Evolutionary conservation across 2,113 vertebrate species (phyloP), one percentile per base, ranked within the genome.

Genomic region (Brachyhypopomus occidentalis): DNA sequence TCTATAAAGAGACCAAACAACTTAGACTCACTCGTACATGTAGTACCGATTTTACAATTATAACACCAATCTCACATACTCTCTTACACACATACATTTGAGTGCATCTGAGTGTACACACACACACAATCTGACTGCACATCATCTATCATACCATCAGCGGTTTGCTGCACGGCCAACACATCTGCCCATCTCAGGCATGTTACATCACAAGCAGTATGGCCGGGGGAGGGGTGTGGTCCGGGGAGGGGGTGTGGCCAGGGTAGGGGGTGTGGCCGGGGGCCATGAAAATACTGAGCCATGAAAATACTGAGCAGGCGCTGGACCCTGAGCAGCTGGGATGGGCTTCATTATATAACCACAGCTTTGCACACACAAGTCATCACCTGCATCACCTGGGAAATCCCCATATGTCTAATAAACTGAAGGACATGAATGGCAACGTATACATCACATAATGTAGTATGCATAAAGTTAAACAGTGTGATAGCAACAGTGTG

Each of bases 301-400:
- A n/a, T n/a, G n/a, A n/a, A n/a, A n/a, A n/a, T n/a, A n/a, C 16
- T 60, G 38, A 60, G 59, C 72, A 67, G 52, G 60, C 38, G 30
- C 22, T 16, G 77, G 59, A 78, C 60, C 52, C 71, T 75, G 62
- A 34, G 58, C 5, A 2, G 70, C 77, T 63, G 75, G 75, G 41
- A 84, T 69, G 55, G 59, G 27, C 77, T 84, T 63, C 55, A 52
- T 60, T 36, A 19, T 52, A 71, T 70, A 84, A 84, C 78, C 48
- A 81, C 25, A 56, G 69, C 67, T 41, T 23, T 3, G 1, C 30
- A n/a, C 9, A 9, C 41, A 41, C 41, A 41, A 41, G 41, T 41
- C 41, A 4, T 41, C 41, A 9, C 23, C 9, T 69, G 2, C 41
- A 4, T 41, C 41, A 9, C 23, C 9, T 69, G 2, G 22, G 67